Percentiles rank a stretch among this genome's conserved stretches.
These are phyloP conservation scores for Girardinichthys multiradiatus DNA, from an alignment of 2,113 vertebrate genomes.

Conservation along the genomic window DNA sequence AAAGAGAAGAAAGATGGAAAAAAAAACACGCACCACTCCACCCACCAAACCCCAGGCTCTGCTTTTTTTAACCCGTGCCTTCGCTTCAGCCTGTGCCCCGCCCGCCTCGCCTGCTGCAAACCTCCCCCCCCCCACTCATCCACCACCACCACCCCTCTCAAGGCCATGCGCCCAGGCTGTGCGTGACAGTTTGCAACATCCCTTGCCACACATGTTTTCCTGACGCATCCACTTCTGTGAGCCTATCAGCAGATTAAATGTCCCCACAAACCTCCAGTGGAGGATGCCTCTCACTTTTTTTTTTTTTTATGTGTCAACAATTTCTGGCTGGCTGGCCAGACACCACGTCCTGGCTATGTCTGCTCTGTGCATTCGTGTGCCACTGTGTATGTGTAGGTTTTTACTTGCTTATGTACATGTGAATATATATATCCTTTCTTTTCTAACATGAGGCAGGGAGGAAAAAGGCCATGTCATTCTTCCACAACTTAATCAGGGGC, in stretches of 20 bases:
- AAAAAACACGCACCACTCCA: constrained; percentile 73
- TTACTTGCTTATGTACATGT: constrained; percentile 41
- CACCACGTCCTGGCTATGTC: constrained; percentile 76
- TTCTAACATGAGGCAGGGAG: constrained; percentile 45
- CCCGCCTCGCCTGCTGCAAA: constrained; percentile 29
- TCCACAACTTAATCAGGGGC: constrained; percentile 92
- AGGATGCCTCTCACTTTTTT: constrained; percentile 81
- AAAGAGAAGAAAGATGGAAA: constrained; percentile 8
- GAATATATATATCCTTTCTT: constrained; percentile 61
- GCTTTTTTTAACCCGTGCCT: constrained; percentile 75
- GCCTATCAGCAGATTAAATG: constrained; percentile 85
- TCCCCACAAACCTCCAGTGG: constrained; percentile 78
- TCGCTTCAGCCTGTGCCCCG: constrained; percentile 43
- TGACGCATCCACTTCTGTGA: constrained; percentile 84
- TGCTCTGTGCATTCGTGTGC: constrained; percentile 31
- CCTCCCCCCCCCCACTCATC: not conserved
- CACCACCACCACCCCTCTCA: constrained; percentile 49
- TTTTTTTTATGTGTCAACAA: constrained; percentile 85
- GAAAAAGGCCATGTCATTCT: constrained; percentile 90
- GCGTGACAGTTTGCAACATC: constrained; percentile 80
- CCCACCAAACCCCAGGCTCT: constrained; percentile 85
- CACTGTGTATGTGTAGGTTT: constrained; percentile 10
- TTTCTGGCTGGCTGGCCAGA: constrained; percentile 88
- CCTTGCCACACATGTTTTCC: constrained; percentile 86
- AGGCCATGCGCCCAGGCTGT: constrained; percentile 81